Evolutionary conservation across 2,888 invertebrate genomes (phyloP).

Genomic region (Lucinisca nassula): DNA sequence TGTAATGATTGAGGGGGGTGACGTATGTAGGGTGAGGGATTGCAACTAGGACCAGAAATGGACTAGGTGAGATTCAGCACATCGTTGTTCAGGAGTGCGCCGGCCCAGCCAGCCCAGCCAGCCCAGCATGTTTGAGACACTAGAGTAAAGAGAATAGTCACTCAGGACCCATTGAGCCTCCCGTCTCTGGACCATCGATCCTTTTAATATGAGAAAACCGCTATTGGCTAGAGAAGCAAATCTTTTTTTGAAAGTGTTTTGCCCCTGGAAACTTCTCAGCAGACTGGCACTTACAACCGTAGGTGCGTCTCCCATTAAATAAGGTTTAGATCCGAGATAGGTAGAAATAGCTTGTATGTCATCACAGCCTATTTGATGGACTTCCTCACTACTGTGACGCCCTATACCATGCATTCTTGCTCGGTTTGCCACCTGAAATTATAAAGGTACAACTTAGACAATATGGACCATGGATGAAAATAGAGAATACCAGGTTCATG

Average conservation of each 20-base stretch:
- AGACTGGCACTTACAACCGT: constrained; percentile 92
- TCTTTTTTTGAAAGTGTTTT: no score
- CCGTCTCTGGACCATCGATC: no score
- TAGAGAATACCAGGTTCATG: no score
- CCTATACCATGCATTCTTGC: constrained; percentile 98
- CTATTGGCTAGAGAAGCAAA: no score
- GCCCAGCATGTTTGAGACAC: not conserved
- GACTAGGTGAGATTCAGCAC: not conserved
- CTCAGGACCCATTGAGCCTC: no score
- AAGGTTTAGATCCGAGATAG: constrained; percentile 96
- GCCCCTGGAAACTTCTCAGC: no score
- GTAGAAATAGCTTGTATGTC: constrained; percentile 97
- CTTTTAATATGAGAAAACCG: no score
- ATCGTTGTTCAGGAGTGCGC: not conserved
- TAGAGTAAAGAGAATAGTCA: not conserved
- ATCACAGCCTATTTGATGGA: constrained; percentile 96
- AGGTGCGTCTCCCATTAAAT: constrained; percentile 98
- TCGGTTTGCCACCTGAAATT: constrained; percentile 95
- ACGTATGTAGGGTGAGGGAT: not conserved
- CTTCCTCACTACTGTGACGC: constrained; percentile 96
- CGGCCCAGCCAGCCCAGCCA: not conserved
- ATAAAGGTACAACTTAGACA: no score
- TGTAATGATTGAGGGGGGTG: not conserved
- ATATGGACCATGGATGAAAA: no score
- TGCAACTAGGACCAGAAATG: not conserved